Evolutionary conservation across 2,797 vertebrate genomes (phyloP).

Genomic region (Nannoperca australis): DNA sequence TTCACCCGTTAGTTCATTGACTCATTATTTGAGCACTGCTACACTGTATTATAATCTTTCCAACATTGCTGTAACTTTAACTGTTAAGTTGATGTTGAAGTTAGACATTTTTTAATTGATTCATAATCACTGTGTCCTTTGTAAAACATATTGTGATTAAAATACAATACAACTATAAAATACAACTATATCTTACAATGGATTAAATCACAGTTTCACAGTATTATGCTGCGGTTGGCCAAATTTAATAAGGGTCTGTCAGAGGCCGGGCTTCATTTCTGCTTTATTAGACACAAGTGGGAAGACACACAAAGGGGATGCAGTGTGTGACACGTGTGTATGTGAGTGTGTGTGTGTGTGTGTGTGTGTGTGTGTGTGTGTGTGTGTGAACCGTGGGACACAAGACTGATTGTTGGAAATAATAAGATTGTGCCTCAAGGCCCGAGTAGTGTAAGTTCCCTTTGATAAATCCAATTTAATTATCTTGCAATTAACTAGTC

Average conservation of each 20-base stretch:
- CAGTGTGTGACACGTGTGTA: constrained; percentile 25
- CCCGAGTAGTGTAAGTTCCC: constrained; percentile 22
- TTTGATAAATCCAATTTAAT: constrained; percentile 73
- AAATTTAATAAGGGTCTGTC: background rate
- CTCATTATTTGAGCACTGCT: background rate
- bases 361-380: too few relatives aligned
- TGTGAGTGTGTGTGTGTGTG: background rate
- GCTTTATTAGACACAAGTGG: constrained; percentile 15
- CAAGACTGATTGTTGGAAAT: constrained; percentile 40
- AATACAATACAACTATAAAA: background rate
- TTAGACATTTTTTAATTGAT: background rate
- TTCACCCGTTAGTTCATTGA: background rate
- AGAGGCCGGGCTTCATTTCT: background rate
- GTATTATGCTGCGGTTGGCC: background rate
- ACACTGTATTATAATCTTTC: background rate
- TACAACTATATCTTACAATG: background rate
- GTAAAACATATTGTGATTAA: background rate
- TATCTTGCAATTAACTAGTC: constrained; percentile 68
- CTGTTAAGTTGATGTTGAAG: background rate
- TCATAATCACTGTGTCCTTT: background rate
- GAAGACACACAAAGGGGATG: background rate
- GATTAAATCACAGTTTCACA: constrained; percentile 20
- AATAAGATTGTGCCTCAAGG: constrained; percentile 16
- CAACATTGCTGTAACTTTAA: background rate
- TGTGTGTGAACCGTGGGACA: constrained; percentile 26